Conservation (phyloP, 2,113 vertebrate genomes). For the Toxotes jaculatrix region DNA sequence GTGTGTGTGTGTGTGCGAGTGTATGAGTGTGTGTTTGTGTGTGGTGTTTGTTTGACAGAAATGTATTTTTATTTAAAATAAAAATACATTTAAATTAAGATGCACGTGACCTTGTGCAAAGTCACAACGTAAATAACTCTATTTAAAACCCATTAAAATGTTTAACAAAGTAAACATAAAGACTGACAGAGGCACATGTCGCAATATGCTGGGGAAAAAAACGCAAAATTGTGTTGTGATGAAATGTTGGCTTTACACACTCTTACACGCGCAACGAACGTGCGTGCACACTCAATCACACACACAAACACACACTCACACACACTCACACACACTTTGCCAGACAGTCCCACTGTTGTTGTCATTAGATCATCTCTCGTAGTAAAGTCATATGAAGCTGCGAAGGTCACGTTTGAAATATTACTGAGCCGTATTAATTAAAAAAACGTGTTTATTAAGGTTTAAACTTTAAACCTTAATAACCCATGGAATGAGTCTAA, state of each 20-base stretch:
- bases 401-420: conserved; percentile 3
- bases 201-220: background rate
- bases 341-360: conserved; percentile 41
- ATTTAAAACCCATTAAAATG: background rate
- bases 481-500: background rate
- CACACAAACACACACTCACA: conserved; percentile 14
- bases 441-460: background rate
- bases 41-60: background rate
- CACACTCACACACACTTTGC: conserved; percentile 10
- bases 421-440: background rate
- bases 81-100: conserved; percentile 9
- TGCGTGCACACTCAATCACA: conserved; percentile 20
- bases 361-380: conserved; percentile 21
- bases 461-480: background rate
- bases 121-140: conserved; percentile 4
- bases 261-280: conserved; percentile 31
- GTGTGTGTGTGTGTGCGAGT: conserved; percentile 27
- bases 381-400: conserved; percentile 34
- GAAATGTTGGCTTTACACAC: conserved; percentile 36
- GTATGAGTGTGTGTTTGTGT: conserved; percentile 27
- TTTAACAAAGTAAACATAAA: background rate
- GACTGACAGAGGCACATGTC: conserved; percentile 17
- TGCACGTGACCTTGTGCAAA: background rate
- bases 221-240: conserved; percentile 40
- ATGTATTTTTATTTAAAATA: background rate